These are phyloP conservation scores for Thereva unica DNA, from an alignment of 2,888 invertebrate species.

Conservation along the genomic window DNA sequence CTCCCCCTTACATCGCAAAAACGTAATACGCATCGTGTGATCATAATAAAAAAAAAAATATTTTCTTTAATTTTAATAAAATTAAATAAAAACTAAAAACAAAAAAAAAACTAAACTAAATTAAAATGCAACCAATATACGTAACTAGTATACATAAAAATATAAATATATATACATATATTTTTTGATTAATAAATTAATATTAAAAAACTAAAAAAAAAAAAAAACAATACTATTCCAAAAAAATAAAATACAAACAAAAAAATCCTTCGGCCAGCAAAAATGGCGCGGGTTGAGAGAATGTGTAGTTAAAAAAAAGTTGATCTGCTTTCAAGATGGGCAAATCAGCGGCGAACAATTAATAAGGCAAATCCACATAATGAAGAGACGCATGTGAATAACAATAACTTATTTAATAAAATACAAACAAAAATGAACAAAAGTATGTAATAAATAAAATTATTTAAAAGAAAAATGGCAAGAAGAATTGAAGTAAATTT, in stretches of 20 bases:
- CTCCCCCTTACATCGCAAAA: too few species aligned
- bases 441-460: conserved; percentile 41
- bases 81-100: conserved; percentile 21
- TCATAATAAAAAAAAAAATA: too few species aligned
- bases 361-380: conserved; percentile 39
- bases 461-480: conserved; percentile 35
- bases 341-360: too few species aligned
- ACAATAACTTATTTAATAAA: conserved; percentile 37
- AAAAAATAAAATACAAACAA: conserved; percentile 43
- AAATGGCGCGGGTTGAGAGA: conserved; percentile 2
- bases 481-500: conserved; percentile 13
- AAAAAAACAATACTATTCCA: conserved; percentile 43
- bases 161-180: conserved; percentile 33
- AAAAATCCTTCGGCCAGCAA: conserved; percentile 25
- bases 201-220: conserved; percentile 30
- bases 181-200: conserved; percentile 33
- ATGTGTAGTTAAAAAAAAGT: too few species aligned
- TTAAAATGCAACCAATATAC: conserved; percentile 34
- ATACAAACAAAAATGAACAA: conserved; percentile 12
- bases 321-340: too few species aligned
- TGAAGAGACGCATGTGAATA: conserved; percentile 43
- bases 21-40: too few species aligned
- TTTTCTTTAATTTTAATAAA: too few species aligned
- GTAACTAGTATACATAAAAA: conserved; percentile 33
- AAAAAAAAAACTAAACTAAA: neutral